These are phyloP conservation scores for Drosophila algonquin DNA, from an alignment of 2,888 invertebrate species.

Conservation along the genomic window DNA sequence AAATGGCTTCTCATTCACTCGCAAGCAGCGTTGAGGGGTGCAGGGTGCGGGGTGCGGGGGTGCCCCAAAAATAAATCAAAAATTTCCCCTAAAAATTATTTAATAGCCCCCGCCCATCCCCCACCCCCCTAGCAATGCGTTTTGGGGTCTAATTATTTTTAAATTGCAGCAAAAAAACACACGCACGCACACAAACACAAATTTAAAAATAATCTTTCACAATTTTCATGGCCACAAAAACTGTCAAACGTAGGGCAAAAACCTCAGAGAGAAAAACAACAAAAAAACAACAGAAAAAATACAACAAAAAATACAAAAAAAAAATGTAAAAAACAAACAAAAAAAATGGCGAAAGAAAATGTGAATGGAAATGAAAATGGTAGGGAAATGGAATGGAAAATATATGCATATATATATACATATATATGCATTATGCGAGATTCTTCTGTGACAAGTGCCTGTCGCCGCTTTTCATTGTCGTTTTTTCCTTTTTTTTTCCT, in stretches of 20 bases:
- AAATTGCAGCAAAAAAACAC: constrained; percentile 39
- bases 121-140: constrained; percentile 3
- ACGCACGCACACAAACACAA: not conserved
- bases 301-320: constrained; percentile 1
- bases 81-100: constrained; percentile 2
- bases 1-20: constrained; percentile 53
- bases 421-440: constrained; percentile 9
- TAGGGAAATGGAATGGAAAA: constrained; percentile 11
- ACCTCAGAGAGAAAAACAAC: constrained; percentile 13
- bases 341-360: constrained; percentile 15
- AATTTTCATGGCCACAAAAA: constrained; percentile 63
- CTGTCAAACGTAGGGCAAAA: constrained; percentile 52
- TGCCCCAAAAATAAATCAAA: constrained; percentile 1
- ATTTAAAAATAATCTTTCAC: constrained; percentile 71
- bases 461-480: constrained; percentile 33
- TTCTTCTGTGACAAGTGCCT: constrained; percentile 45
- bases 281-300: not conserved
- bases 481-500: constrained; percentile 1
- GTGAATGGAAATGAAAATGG: constrained; percentile 40
- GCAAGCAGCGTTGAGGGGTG: not conserved
- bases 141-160: constrained; percentile 43
- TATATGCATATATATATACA: not conserved
- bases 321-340: constrained; percentile 5
- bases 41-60: no score
- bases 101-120: not conserved